Conservation (phyloP, 1,140 invertebrate genomes). For the Carcinoscorpius rotundicauda region DNA sequence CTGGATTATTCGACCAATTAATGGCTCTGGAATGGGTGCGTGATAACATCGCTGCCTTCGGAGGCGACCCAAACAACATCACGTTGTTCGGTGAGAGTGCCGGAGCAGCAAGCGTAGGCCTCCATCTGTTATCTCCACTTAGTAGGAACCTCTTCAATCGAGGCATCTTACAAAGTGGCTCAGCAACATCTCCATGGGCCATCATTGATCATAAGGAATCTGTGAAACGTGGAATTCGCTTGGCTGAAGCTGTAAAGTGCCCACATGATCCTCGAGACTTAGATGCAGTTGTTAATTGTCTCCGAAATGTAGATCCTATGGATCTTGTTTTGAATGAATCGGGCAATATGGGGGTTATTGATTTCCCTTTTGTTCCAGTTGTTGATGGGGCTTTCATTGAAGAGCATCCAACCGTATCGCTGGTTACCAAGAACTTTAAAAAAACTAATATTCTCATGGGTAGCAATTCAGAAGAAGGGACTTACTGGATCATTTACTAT, state of each 20-base stretch:
- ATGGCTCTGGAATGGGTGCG: slow-evolving; percentile 89
- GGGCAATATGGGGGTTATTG: slow-evolving; percentile 45
- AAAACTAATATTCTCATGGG: slow-evolving; percentile 85
- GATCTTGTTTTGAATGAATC: slow-evolving; percentile 69
- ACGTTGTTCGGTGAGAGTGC: slow-evolving; percentile 95
- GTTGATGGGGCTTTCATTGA: slow-evolving; percentile 85
- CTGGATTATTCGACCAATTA: slow-evolving; percentile 85
- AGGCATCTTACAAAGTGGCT: slow-evolving; percentile 49
- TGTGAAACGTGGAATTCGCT: slow-evolving; percentile 52
- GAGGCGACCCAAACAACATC: slow-evolving; percentile 85
- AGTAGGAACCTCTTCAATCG: slow-evolving; percentile 65
- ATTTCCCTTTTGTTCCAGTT: slow-evolving; percentile 83
- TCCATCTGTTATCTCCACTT: slow-evolving; percentile 82
- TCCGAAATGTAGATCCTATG: slow-evolving; percentile 53
- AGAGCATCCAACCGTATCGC: slow-evolving; percentile 61
- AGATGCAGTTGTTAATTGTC: slow-evolving; percentile 59
- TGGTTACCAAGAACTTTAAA: slow-evolving; percentile 76
- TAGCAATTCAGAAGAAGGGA: slow-evolving; percentile 84
- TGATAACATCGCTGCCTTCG: slow-evolving; percentile 85
- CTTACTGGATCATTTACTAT: slow-evolving; percentile 89
- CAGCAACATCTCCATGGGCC: slow-evolving; percentile 77
- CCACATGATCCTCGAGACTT: slow-evolving; percentile 44
- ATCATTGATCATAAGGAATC: slow-evolving; percentile 71
- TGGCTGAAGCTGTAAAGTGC: slow-evolving; percentile 75
- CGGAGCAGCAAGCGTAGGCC: slow-evolving; percentile 80